A percentile compares a stretch with the other conserved stretches of the same genome.
These are phyloP conservation scores for Drosophila anceps DNA, from an alignment of 2,888 invertebrate genomes.

Conservation along the genomic window DNA sequence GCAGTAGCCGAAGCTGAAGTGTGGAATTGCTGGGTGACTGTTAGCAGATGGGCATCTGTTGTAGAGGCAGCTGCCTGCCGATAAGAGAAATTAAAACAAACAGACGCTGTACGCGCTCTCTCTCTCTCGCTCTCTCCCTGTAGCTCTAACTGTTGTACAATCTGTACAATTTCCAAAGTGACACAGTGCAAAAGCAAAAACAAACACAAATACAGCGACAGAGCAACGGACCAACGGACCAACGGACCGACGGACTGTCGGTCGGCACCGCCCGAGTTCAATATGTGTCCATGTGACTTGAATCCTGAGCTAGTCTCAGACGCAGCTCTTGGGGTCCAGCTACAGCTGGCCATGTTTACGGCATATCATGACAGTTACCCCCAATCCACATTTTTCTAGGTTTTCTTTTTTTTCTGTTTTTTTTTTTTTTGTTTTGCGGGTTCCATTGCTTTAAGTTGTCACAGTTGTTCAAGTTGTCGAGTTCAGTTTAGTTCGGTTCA, in stretches of 20 bases:
- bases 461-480: conserved; percentile 78
- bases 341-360: conserved; percentile 76
- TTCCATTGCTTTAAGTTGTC: conserved; percentile 76
- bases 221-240: background rate
- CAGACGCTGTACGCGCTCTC: conserved; percentile 50
- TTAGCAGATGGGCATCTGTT: conserved; percentile 20
- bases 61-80: conserved; percentile 69
- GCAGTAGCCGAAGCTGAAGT: conserved; percentile 1
- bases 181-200: conserved; percentile 58
- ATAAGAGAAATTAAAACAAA: conserved; percentile 79
- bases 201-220: conserved; percentile 7
- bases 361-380: conserved; percentile 73
- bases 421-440: conserved; percentile 16
- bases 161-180: conserved; percentile 77
- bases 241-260: conserved; percentile 1
- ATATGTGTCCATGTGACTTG: conserved; percentile 58
- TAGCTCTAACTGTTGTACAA: conserved; percentile 57
- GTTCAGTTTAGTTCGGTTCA: conserved; percentile 63
- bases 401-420: conserved; percentile 6
- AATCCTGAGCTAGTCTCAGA: conserved; percentile 33
- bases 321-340: conserved; percentile 24
- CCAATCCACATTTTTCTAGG: conserved; percentile 12
- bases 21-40: conserved; percentile 12
- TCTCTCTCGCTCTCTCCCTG: conserved; percentile 10
- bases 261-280: conserved; percentile 53